Percentiles rank a stretch among this genome's conserved stretches.
These are phyloP conservation scores for Indicator maculatus DNA, from an alignment of 2,113 vertebrate genomes.

Conservation along the genomic window DNA sequence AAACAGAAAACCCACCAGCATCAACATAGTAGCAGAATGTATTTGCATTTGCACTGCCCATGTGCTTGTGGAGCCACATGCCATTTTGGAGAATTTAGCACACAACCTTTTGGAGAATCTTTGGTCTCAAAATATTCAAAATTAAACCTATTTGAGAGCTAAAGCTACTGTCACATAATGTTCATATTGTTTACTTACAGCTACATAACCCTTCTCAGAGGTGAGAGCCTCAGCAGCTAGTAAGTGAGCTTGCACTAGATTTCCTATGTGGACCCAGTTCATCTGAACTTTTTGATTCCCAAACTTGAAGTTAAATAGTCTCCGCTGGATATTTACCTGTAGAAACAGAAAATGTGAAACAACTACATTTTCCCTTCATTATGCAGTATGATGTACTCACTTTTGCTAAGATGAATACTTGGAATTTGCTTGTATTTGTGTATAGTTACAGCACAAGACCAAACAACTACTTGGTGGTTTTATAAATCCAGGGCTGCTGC, in stretches of 20 bases:
- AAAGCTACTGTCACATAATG: not conserved
- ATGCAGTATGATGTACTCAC: not conserved
- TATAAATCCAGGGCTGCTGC: not conserved
- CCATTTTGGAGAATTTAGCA: not conserved
- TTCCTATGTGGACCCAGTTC: conserved; percentile 93
- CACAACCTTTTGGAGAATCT: not conserved
- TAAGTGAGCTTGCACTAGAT: conserved; percentile 86
- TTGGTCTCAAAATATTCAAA: not conserved
- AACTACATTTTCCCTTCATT: not conserved
- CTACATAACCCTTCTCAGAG: conserved; percentile 75
- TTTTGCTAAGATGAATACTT: not conserved
- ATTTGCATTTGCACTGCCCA: not conserved
- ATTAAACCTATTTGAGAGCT: not conserved
- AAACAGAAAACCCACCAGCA: not conserved
- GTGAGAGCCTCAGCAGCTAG: conserved; percentile 87
- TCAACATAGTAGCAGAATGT: not conserved
- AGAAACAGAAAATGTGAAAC: not conserved
- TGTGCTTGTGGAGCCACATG: not conserved
- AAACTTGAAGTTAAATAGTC: conserved; percentile 86
- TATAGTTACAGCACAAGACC: not conserved
- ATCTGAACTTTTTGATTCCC: conserved; percentile 82
- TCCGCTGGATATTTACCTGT: conserved; percentile 85
- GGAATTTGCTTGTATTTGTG: not conserved
- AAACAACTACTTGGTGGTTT: not conserved
- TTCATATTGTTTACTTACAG: conserved; percentile 80